Evolutionary conservation across 1,140 invertebrate species (phyloP).

Genomic region (Drosophila leontia): DNA sequence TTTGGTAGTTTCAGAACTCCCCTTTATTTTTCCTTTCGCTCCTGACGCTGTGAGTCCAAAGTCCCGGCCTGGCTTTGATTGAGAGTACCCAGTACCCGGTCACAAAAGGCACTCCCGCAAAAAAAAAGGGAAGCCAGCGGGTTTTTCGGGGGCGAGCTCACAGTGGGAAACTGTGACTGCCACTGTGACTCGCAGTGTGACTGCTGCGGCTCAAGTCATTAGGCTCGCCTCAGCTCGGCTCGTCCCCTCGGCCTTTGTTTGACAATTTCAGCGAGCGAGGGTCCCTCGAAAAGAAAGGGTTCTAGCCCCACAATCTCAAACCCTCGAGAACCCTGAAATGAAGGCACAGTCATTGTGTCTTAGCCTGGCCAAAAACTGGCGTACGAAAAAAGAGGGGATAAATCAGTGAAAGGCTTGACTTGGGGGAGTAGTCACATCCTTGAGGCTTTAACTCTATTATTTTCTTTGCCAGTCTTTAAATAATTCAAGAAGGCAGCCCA

Average conservation of each 20-base stretch:
- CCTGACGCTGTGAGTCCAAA: slow-evolving; percentile 9
- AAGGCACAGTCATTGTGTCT: slow-evolving; percentile 53
- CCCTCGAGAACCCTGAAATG: slow-evolving; percentile 14
- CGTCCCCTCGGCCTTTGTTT: slow-evolving; percentile 60
- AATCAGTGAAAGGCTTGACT: slow-evolving; percentile 38
- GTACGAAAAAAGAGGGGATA: slow-evolving; percentile 11
- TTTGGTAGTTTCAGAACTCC: slow-evolving; percentile 33
- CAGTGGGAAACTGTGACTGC: slow-evolving; percentile 31
- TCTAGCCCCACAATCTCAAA: background rate
- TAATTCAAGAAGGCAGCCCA: background rate
- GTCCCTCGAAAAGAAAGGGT: slow-evolving; percentile 26
- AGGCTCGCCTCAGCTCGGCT: slow-evolving; percentile 36
- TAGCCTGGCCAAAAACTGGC: slow-evolving; percentile 56
- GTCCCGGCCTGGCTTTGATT: slow-evolving; percentile 38
- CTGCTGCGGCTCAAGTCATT: slow-evolving; percentile 69
- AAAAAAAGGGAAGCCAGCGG: slow-evolving; percentile 14
- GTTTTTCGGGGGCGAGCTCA: slow-evolving; percentile 12
- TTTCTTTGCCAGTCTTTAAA: background rate
- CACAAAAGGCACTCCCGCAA: slow-evolving; percentile 41
- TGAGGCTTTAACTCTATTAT: slow-evolving; percentile 14
- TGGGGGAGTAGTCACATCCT: slow-evolving; percentile 6
- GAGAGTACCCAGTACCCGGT: slow-evolving; percentile 27
- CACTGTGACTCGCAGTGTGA: slow-evolving; percentile 24
- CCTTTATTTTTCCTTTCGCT: slow-evolving; percentile 16
- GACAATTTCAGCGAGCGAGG: slow-evolving; percentile 60